Base-by-base conservation (phyloP, 2,113 vertebrate genomes). In the Saccopteryx bilineata region DNA sequence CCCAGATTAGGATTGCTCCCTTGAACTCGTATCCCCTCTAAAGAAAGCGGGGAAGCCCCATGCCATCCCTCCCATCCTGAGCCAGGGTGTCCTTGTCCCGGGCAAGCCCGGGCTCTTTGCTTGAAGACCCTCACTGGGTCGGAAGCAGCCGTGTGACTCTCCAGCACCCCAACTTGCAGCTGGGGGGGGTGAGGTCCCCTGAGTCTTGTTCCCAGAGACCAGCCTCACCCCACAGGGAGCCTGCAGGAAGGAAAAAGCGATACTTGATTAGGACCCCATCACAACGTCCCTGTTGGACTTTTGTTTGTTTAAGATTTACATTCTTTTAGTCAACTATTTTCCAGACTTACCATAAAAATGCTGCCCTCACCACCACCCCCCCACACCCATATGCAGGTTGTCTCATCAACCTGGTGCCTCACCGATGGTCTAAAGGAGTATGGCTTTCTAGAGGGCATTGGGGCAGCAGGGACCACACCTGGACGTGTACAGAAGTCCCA, bases 401-500 rank as follows among this genome's bases (percentile, higher is more conserved):
- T 26, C 39, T 19, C n/a, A 5, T 5, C 39, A 10, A 63, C 17
- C 21, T 9, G 4, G 4, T 3, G 3, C 54, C 0, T 0, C 6
- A 26, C 6, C 48, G 33, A 31, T 12, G 0, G 15, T 54, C 54
- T 17, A 50, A 24, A 21, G 0, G 3, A 54, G 68, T 26, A 21
- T 1, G 0, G 5, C 39, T 23, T 39, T 33, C 60, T 0, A 26
- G 66, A 24, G 46, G 76, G 52, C 63, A 1, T 13, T 12, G 39
- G 23, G n/a, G 88, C 63, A 5, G 3, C 21, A 7, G 2, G 14
- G 56, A 92, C 26, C 74, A 6, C 10, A 56, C 2, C 0, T 18
- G 33, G 15, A 26, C n/a, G 5, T 0, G 10, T 19, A 1, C 69
- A 1, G 0, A 10, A 21, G 56, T 6, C 65, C 39, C 50, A 4